Conservation (phyloP, 2,888 invertebrate genomes). For the Meganola albula region DNA sequence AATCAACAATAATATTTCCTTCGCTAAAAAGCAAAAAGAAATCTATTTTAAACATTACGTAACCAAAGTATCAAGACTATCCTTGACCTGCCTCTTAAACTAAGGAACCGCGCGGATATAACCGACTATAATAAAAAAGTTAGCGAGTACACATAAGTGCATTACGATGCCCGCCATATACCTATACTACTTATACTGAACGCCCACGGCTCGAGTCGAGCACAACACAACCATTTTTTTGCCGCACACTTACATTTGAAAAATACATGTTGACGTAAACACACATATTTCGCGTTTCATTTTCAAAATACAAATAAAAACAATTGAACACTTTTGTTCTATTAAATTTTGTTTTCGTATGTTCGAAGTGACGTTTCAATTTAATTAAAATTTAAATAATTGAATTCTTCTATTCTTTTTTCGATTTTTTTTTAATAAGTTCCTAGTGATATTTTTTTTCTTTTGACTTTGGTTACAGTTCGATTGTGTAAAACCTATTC, state of each 20-base stretch:
- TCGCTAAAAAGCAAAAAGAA: no score
- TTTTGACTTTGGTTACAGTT: conserved; percentile 14
- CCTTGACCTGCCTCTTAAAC: conserved; percentile 47
- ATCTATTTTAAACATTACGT: no score
- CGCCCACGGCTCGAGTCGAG: conserved; percentile 64
- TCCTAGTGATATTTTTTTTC: no score
- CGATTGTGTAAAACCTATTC: conserved; percentile 12
- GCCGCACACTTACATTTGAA: conserved; percentile 67
- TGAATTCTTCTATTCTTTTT: no score
- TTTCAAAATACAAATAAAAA: conserved; percentile 29
- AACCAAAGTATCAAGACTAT: conserved; percentile 55
- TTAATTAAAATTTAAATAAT: no score
- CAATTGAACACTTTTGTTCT: no score
- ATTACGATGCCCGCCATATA: conserved; percentile 65
- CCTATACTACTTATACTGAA: conserved; percentile 64
- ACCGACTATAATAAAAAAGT: conserved; percentile 75
- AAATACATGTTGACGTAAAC: conserved; percentile 75
- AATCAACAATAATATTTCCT: no score
- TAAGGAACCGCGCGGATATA: conserved; percentile 67
- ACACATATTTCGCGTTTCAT: conserved; percentile 62
- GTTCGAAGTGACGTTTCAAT: no score
- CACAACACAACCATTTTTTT: conserved; percentile 70
- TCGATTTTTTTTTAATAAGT: no score
- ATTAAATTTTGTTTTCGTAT: no score
- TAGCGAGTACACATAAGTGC: conserved; percentile 75